phyloP scores from a whole-genome alignment of 2,113 vertebrate species.

The Thalassarche chlororhynchos region DNA sequence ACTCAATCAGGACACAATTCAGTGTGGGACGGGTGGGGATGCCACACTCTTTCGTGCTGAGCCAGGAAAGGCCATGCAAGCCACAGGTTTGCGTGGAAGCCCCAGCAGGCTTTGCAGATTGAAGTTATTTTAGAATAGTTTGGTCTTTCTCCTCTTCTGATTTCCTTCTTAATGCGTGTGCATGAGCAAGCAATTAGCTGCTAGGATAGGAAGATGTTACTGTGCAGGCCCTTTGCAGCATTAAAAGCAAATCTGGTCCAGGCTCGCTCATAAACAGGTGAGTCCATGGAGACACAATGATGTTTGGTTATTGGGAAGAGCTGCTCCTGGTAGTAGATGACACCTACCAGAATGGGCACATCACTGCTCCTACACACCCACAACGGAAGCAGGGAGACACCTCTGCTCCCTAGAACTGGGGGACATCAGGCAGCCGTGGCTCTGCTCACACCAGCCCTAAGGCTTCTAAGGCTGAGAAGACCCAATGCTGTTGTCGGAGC shows the following conservation, averaged over 20 bases:
- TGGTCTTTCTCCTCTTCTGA: neutral
- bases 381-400: neutral
- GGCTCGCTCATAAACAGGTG: neutral
- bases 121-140: neutral
- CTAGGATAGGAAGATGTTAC: neutral
- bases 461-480: neutral
- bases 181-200: neutral
- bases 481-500: rapidly evolving
- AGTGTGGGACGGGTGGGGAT: neutral
- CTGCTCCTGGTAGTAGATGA: neutral
- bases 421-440: neutral
- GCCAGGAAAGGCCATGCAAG: neutral
- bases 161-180: neutral
- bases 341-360: neutral
- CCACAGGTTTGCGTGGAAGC: neutral
- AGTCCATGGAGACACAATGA: neutral
- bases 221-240: neutral
- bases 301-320: neutral
- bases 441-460: neutral
- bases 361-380: neutral
- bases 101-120: neutral
- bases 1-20: neutral
- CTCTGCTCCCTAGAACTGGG: neutral
- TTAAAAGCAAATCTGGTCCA: neutral
- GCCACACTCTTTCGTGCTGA: rapidly evolving